Evolutionary conservation across 2,797 vertebrate genomes (phyloP).

Genomic region (Lates japonicus): DNA sequence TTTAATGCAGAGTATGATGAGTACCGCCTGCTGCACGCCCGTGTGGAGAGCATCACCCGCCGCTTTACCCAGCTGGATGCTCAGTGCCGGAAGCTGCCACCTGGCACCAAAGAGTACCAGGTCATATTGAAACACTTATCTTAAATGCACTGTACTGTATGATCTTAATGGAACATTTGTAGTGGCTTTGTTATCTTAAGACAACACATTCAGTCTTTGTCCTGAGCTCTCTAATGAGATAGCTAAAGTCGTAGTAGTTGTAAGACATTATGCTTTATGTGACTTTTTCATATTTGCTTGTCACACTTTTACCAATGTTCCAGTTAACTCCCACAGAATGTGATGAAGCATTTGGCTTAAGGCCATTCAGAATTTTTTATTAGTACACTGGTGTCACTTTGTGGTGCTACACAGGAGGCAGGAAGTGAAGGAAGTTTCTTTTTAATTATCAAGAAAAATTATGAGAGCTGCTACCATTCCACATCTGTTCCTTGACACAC

Average conservation of each 20-base stretch:
- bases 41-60: conserved; percentile 87
- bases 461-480: neutral
- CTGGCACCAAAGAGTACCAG: conserved; percentile 90
- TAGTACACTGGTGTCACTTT: neutral
- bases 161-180: neutral
- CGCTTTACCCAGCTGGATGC: conserved; percentile 89
- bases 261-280: too few species aligned
- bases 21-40: conserved; percentile 89
- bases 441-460: neutral
- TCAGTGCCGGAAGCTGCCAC: conserved; percentile 86
- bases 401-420: neutral
- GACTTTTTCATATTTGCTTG: neutral
- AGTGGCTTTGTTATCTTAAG: neutral
- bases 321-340: neutral
- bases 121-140: conserved; percentile 67
- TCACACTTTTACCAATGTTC: neutral
- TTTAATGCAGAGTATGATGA: conserved; percentile 94
- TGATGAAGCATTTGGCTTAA: neutral
- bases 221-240: neutral
- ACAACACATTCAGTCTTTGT: neutral
- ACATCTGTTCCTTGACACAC: neutral
- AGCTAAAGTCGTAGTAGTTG: too few species aligned
- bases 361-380: neutral
- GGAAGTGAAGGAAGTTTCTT: neutral
- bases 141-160: neutral